Conservation (phyloP, 2,113 vertebrate genomes). For the Dicaeum eximium region DNA sequence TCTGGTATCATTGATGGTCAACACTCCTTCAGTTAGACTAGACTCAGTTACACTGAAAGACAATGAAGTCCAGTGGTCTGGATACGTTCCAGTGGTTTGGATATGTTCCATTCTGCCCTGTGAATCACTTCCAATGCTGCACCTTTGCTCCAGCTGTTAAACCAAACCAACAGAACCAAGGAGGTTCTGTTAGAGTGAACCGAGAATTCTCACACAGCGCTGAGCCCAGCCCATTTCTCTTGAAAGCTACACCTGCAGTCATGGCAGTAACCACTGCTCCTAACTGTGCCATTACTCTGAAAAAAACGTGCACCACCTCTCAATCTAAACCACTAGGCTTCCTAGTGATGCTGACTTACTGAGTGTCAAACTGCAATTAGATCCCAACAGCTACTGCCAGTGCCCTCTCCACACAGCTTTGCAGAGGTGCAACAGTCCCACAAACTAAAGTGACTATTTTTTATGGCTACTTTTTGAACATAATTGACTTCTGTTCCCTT, state of each 20-base stretch:
- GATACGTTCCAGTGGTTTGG: neutral
- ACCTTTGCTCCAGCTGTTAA: neutral
- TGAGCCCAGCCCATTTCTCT: neutral
- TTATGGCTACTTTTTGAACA: neutral
- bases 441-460: neutral
- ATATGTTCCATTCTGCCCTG: neutral
- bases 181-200: neutral
- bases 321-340: neutral
- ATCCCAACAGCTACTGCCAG: neutral
- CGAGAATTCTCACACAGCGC: neutral
- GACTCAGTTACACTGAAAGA: neutral
- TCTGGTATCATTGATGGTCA: neutral
- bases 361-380: neutral
- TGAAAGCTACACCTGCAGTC: neutral
- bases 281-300: neutral
- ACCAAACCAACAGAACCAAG: neutral
- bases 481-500: neutral
- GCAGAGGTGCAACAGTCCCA: neutral
- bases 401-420: neutral
- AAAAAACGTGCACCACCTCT: neutral
- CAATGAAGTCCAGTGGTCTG: neutral
- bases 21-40: neutral
- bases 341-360: fast-evolving
- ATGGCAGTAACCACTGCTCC: neutral
- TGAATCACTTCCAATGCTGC: neutral